phyloP scores from a whole-genome alignment of 2,113 vertebrate species.

The Salminus brasiliensis region DNA sequence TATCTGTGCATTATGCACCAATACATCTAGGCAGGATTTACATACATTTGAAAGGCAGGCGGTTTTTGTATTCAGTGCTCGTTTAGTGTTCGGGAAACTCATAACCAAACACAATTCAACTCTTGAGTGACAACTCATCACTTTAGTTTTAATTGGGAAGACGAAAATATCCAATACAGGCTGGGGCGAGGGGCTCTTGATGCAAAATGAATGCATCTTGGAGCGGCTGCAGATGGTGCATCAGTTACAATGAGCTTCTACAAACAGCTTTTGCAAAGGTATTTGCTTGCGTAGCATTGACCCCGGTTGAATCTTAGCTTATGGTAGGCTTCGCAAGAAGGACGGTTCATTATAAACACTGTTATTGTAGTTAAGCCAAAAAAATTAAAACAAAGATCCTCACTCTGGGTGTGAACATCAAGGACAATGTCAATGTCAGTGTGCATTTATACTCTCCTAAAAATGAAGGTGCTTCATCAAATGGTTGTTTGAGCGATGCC shows the following conservation, averaged over 20 bases:
- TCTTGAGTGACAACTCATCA: not conserved
- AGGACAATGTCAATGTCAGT: too few relatives aligned
- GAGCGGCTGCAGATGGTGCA: not conserved
- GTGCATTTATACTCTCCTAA: too few relatives aligned
- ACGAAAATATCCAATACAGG: conserved; percentile 7
- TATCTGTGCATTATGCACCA: not conserved
- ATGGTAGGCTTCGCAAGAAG: conserved; percentile 15
- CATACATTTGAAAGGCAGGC: not conserved
- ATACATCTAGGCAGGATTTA: not conserved
- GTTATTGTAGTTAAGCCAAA: too few relatives aligned
- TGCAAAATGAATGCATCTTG: conserved; percentile 11
- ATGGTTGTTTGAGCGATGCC: too few relatives aligned
- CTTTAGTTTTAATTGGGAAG: conserved; percentile 16
- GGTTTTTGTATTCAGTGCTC: not conserved
- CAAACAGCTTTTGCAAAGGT: conserved; percentile 3
- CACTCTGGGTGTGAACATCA: too few relatives aligned
- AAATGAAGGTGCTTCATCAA: too few relatives aligned
- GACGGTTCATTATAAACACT: too few relatives aligned
- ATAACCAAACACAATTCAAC: conserved; percentile 2
- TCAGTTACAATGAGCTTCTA: not conserved
- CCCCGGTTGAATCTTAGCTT: conserved; percentile 38
- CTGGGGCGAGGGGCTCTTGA: not conserved
- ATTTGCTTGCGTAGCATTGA: conserved; percentile 34
- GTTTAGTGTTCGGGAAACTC: not conserved
- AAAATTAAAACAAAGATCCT: too few relatives aligned